These are phyloP conservation scores for Cryptophagus acutangulus DNA, from an alignment of 2,888 invertebrate species.

Conservation along the genomic window DNA sequence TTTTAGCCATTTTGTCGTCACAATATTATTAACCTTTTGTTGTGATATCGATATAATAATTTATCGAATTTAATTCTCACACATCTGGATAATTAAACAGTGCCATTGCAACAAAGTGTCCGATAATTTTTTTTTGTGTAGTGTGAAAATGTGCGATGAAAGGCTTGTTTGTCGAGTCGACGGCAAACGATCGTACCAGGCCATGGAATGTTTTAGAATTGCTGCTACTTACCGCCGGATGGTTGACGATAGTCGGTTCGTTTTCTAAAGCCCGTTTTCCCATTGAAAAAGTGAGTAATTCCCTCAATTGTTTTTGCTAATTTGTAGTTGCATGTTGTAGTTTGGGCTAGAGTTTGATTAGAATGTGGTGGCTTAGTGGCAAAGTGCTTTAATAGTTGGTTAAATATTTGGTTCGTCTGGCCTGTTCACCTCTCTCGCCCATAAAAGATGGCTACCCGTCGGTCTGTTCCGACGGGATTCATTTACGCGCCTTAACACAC, in stretches of 20 bases:
- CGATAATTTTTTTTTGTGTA: not conserved
- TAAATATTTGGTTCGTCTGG: no score
- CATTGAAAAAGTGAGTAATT: no score
- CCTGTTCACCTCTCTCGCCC: slow-evolving; percentile 35
- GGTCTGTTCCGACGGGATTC: slow-evolving; percentile 47
- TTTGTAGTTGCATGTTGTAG: no score
- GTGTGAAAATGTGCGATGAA: slow-evolving; percentile 3
- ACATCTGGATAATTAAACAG: slow-evolving; percentile 9
- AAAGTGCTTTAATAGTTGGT: no score
- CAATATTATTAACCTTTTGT: slow-evolving; percentile 51
- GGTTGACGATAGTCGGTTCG: no score
- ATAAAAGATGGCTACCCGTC: slow-evolving; percentile 52
- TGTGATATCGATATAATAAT: slow-evolving; percentile 47
- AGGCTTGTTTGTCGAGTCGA: slow-evolving; percentile 13
- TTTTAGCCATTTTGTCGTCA: slow-evolving; percentile 49
- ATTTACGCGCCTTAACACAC: slow-evolving; percentile 22
- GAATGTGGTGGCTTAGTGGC: no score
- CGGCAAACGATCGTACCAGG: slow-evolving; percentile 15
- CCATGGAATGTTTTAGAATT: slow-evolving; percentile 23
- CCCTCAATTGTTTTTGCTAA: no score
- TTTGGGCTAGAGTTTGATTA: no score
- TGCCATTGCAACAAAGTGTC: no score
- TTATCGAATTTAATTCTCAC: slow-evolving; percentile 42
- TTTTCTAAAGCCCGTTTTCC: no score
- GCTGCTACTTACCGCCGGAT: slow-evolving; percentile 38